A percentile compares a stretch with the other conserved stretches of the same genome.
Evolutionary conservation across 2,888 invertebrate species (phyloP).

Genomic region (Formica aserva): DNA sequence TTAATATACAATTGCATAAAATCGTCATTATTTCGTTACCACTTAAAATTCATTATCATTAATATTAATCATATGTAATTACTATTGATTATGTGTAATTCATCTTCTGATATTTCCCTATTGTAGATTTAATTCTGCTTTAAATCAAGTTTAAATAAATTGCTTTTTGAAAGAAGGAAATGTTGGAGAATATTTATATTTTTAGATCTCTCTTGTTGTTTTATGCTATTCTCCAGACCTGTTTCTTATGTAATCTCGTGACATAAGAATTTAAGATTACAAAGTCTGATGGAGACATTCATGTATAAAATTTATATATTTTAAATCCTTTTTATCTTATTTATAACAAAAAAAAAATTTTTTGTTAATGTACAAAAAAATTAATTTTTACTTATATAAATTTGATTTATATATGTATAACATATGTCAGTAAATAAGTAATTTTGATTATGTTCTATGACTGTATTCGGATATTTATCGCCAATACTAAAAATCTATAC

Average conservation of each 20-base stretch:
- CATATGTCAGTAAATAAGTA: background rate
- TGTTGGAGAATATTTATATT: background rate
- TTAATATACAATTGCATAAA: background rate
- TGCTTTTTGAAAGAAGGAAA: background rate
- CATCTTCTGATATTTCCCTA: too few species aligned
- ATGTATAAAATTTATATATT: background rate
- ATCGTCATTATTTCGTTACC: background rate
- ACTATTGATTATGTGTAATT: too few species aligned
- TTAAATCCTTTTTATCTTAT: background rate
- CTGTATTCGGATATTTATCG: too few species aligned
- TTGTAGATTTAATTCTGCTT: background rate
- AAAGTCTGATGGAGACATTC: background rate
- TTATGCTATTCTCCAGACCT: background rate
- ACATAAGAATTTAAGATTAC: conserved; percentile 4
- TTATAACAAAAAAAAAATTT: background rate
- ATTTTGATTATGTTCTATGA: background rate
- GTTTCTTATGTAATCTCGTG: background rate
- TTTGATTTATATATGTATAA: background rate
- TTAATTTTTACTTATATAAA: background rate
- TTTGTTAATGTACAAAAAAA: background rate
- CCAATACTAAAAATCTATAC: too few species aligned
- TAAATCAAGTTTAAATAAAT: background rate
- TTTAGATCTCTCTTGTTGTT: background rate
- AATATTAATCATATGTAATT: too few species aligned
- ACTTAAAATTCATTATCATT: background rate